Base-by-base conservation (phyloP, 2,797 vertebrate species). In the Gymnodraco acuticeps region DNA sequence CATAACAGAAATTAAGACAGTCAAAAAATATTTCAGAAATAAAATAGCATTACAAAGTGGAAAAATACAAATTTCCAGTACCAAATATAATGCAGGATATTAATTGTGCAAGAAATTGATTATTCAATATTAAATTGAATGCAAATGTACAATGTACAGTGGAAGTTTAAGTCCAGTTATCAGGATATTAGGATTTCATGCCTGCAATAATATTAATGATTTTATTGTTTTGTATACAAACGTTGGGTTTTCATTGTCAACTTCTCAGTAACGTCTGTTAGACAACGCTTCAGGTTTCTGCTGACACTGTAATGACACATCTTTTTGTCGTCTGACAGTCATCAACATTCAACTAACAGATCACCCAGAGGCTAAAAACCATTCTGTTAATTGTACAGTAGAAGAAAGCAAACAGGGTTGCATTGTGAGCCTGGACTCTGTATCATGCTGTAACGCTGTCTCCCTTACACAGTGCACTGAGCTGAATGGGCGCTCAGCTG, bases 401-500 rank as follows among this genome's bases (percentile, higher is more conserved):
- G 71, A 53, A 64, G 33, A 69, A 72, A 56, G 47, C 13, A 38
- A 54, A 70, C 77, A 77, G 50, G 60, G 78, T 64, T 9, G 27
- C 48, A 68, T 64, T 78, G 67, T 46, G 74, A 38, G 64, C 43
- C 23, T 74, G 10, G 8, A 20, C 46, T 20, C 23, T 13, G 43
- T 71, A 20, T 60, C 64, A 45, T 2, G 31, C 38, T 50, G 68
- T 77, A 67, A 73, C 65, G 47, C 20, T 42, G 15, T 66, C 73
- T 55, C 58, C 69, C 60, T 66, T 65, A 77, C 73, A 77, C 55
- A 75, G 66, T 13, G 61, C 33, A 71, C 71, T 38, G 78, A 77
- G 73, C 78, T 73, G 73, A 78, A 77, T 55, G 55, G 17, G 65
- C 5, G 78, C 78, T 73, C 46, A 6, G 50, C 64, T 85, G 84